phyloP scores from a whole-genome alignment of 1,140 invertebrate species.

The Charaxes varanes region DNA sequence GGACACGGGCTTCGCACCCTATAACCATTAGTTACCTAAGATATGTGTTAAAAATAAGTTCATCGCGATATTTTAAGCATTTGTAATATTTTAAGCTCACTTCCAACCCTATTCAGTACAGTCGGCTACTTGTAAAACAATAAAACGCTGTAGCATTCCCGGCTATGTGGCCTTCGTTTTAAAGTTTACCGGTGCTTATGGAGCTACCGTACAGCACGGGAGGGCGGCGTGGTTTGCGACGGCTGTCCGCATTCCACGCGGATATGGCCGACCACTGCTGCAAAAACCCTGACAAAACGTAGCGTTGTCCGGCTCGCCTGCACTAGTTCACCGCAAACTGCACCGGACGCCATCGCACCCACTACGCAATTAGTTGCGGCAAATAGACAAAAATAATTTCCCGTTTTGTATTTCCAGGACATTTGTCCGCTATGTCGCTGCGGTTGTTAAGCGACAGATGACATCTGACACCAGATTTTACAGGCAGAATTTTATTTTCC shows the following conservation, averaged over 20 bases:
- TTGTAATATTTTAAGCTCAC: too few species aligned
- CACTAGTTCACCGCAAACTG: conserved; percentile 55
- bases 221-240: conserved; percentile 27
- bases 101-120: conserved; percentile 3
- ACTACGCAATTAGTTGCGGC: conserved; percentile 24
- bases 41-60: too few species aligned
- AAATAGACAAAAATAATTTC: conserved; percentile 19
- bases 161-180: conserved; percentile 5
- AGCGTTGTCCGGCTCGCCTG: conserved; percentile 24
- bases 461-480: too few species aligned
- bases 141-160: not conserved
- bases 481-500: too few species aligned
- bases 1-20: too few species aligned
- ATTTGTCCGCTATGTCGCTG: conserved; percentile 13
- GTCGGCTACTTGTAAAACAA: not conserved
- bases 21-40: not conserved
- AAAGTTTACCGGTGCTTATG: not conserved
- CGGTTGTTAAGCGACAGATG: conserved; percentile 9
- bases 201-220: conserved; percentile 6
- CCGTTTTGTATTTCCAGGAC: conserved; percentile 16
- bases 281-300: conserved; percentile 55
- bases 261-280: conserved; percentile 23
- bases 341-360: conserved; percentile 35
- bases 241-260: conserved; percentile 27
- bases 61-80: too few species aligned